Percentiles rank a stretch among this genome's conserved stretches.
phyloP scores from a whole-genome alignment of 30 jellyfish, hydroid and myxozoan genomes.

The Aurelia sp. region DNA sequence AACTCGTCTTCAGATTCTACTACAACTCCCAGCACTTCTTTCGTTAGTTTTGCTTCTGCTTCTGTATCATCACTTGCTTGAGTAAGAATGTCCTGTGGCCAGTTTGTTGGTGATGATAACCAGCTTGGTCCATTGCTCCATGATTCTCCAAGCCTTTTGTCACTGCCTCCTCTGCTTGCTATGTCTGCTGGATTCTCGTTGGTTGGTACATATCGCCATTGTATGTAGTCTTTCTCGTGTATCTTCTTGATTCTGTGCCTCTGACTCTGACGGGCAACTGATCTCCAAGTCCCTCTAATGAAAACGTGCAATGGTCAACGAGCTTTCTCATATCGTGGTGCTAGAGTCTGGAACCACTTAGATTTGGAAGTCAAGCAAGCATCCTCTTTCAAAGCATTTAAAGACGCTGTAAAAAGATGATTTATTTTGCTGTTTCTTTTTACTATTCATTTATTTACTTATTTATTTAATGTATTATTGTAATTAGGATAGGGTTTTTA shows the following conservation, averaged over 20 bases:
- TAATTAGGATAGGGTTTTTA: too few species aligned
- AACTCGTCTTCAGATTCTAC: background rate
- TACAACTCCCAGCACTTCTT: conserved; percentile 31
- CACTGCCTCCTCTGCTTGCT: conserved; percentile 43
- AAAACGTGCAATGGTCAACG: conserved; percentile 13
- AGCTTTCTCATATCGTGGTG: conserved; percentile 47
- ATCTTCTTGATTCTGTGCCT: conserved; percentile 57
- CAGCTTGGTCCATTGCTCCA: conserved; percentile 33
- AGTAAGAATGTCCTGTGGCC: conserved; percentile 31
- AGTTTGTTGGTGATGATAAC: background rate
- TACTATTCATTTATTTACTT: too few species aligned
- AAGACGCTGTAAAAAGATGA: too few species aligned
- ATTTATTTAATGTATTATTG: too few species aligned
- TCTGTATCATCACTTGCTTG: background rate
- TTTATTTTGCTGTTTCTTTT: too few species aligned
- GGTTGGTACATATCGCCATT: conserved; percentile 46
- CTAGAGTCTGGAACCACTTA: conserved; percentile 32
- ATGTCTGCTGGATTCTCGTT: conserved; percentile 55
- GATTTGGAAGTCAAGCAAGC: conserved; percentile 41
- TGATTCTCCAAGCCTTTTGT: background rate
- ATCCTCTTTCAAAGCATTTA: too few species aligned
- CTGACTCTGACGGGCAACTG: conserved; percentile 48
- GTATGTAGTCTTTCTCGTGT: conserved; percentile 28
- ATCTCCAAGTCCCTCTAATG: conserved; percentile 34
- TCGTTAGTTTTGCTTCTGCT: conserved; percentile 22